These are phyloP conservation scores for Rugalucina vietnamica DNA, from an alignment of 2,888 invertebrate species.

Conservation along the genomic window DNA sequence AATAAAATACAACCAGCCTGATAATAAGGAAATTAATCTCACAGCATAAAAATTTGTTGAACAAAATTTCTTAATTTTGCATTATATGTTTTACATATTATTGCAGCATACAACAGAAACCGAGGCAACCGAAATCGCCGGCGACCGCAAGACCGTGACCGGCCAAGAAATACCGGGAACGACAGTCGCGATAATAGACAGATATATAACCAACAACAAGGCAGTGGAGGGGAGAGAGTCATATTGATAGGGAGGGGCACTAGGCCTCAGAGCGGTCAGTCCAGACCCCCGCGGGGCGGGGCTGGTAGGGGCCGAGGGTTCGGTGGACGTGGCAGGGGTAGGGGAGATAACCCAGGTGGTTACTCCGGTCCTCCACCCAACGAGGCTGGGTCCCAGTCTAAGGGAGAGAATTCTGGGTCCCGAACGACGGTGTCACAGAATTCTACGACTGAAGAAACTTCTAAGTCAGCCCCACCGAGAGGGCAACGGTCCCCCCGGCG, in stretches of 20 bases:
- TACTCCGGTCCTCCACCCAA: neutral
- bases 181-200: slow-evolving; percentile 17
- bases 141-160: slow-evolving; percentile 29
- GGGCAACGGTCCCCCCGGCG: neutral
- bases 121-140: slow-evolving; percentile 27
- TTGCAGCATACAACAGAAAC: slow-evolving; percentile 8
- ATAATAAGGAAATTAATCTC: too few species aligned
- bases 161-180: slow-evolving; percentile 14
- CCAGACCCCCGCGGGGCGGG: slow-evolving; percentile 50
- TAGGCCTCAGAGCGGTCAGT: slow-evolving; percentile 40
- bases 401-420: neutral
- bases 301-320: slow-evolving; percentile 46
- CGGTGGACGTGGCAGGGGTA: slow-evolving; percentile 34
- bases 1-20: too few species aligned
- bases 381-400: neutral
- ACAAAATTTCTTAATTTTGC: too few species aligned
- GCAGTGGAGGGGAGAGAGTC: slow-evolving; percentile 53
- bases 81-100: too few species aligned
- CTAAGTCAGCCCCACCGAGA: slow-evolving; percentile 1
- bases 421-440: neutral
- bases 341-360: slow-evolving; percentile 18
- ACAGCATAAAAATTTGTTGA: too few species aligned
- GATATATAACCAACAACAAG: slow-evolving; percentile 44
- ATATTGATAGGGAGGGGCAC: slow-evolving; percentile 57
- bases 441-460: neutral